Evolutionary conservation across 2,113 vertebrate species (phyloP).

Genomic region (Syrrhaptes paradoxus): DNA sequence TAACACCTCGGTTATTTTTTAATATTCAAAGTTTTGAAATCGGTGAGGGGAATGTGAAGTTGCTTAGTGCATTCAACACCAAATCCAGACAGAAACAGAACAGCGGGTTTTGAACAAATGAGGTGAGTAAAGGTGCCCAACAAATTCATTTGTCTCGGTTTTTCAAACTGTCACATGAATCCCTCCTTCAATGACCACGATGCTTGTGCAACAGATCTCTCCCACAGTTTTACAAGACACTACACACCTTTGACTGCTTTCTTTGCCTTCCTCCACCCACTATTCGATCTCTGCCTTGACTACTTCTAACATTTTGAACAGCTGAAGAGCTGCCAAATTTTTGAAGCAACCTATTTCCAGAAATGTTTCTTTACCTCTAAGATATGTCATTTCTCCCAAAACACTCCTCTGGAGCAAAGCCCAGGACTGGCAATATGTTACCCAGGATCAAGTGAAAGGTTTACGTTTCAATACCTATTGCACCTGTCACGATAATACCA

Average conservation of each 20-base stretch:
- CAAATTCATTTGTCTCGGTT: accelerated
- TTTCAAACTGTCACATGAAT: background rate
- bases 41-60: background rate
- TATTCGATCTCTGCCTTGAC: background rate
- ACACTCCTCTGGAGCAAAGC: slow-evolving; percentile 46
- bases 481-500: slow-evolving; percentile 48
- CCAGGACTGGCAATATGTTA: slow-evolving; percentile 54
- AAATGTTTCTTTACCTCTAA: slow-evolving; percentile 42
- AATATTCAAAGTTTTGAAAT: background rate
- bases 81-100: background rate
- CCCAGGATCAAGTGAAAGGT: slow-evolving; percentile 13
- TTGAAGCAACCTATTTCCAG: slow-evolving; percentile 38
- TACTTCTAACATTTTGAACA: background rate
- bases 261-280: background rate
- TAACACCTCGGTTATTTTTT: background rate
- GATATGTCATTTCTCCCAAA: slow-evolving; percentile 34
- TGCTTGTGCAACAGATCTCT: background rate
- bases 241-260: background rate
- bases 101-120: background rate
- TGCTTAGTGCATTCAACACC: background rate
- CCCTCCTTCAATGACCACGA: accelerated
- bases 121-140: background rate
- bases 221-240: background rate
- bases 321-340: slow-evolving; percentile 14
- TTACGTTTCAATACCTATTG: slow-evolving; percentile 61